Evolutionary conservation across 1,140 invertebrate genomes (phyloP).

Genomic region (Ceratina australensis): DNA sequence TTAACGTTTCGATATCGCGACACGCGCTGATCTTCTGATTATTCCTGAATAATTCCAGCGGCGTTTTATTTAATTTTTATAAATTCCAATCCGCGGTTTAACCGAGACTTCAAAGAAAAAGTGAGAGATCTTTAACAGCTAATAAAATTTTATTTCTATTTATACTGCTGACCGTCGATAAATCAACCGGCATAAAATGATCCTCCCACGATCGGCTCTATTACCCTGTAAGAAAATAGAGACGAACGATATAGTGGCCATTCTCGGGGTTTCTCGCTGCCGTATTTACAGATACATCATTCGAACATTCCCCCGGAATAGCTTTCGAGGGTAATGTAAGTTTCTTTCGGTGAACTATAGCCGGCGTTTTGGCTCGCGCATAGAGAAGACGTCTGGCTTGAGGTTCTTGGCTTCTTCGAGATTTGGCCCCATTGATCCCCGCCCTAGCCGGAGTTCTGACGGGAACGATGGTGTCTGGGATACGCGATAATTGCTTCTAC

Average conservation of each 20-base stretch:
- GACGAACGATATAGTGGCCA: conserved; percentile 5
- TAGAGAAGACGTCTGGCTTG: conserved; percentile 23
- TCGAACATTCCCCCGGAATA: neutral
- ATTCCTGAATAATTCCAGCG: no score
- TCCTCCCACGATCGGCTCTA: no score
- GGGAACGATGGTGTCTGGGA: conserved; percentile 16
- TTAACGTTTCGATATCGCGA: no score
- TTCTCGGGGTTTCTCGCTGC: neutral
- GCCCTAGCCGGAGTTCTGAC: neutral
- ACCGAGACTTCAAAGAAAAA: no score
- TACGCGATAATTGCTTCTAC: conserved; percentile 27
- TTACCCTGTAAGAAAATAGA: neutral
- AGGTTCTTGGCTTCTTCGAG: conserved; percentile 56
- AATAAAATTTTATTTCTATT: neutral
- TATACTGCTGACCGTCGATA: neutral
- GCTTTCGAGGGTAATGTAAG: conserved; percentile 22
- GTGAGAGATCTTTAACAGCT: no score
- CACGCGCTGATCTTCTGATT: no score
- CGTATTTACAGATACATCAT: conserved; percentile 25
- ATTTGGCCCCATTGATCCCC: conserved; percentile 51
- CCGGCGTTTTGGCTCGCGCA: conserved; percentile 27
- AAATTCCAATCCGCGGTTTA: no score
- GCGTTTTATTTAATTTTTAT: no score
- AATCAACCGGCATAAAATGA: neutral
- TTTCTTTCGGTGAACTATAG: neutral